These are phyloP conservation scores for Philantomba maxwellii DNA, from an alignment of 2,113 vertebrate genomes.

Conservation along the genomic window DNA sequence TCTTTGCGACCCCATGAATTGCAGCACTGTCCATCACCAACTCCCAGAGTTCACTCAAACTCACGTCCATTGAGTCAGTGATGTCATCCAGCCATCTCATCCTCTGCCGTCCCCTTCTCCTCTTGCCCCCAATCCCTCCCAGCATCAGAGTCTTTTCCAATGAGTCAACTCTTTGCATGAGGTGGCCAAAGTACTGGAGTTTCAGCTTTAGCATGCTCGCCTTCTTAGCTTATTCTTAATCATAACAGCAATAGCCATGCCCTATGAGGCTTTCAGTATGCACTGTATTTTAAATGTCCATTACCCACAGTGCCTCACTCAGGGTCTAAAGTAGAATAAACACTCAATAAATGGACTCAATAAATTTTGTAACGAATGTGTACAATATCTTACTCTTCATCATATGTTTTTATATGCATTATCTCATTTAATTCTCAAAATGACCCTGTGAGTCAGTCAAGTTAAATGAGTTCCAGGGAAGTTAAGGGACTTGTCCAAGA, in stretches of 20 bases:
- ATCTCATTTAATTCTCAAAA: slow-evolving; percentile 39
- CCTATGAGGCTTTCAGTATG: neutral
- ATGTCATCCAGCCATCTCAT: too few relatives aligned
- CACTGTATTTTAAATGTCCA: neutral
- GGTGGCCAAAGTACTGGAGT: too few relatives aligned
- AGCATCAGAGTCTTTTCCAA: too few relatives aligned
- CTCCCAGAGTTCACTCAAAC: too few relatives aligned
- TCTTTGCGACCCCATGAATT: too few relatives aligned
- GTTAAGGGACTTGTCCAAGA: neutral
- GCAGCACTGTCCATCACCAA: too few relatives aligned
- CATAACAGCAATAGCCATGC: neutral
- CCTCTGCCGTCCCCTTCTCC: too few relatives aligned
- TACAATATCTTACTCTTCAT: neutral
- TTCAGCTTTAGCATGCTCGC: too few relatives aligned
- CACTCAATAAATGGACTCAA: neutral
- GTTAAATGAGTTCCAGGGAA: neutral
- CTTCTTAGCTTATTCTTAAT: neutral
- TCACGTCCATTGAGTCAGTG: fast-evolving
- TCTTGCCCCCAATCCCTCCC: too few relatives aligned
- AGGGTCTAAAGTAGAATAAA: neutral
- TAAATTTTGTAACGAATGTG: neutral
- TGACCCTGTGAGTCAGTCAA: slow-evolving; percentile 32
- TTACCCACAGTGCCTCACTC: neutral
- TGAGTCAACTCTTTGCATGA: too few relatives aligned
- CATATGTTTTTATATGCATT: slow-evolving; percentile 11